Conservation (phyloP, 2,797 vertebrate genomes). For the Tinamus major region DNA sequence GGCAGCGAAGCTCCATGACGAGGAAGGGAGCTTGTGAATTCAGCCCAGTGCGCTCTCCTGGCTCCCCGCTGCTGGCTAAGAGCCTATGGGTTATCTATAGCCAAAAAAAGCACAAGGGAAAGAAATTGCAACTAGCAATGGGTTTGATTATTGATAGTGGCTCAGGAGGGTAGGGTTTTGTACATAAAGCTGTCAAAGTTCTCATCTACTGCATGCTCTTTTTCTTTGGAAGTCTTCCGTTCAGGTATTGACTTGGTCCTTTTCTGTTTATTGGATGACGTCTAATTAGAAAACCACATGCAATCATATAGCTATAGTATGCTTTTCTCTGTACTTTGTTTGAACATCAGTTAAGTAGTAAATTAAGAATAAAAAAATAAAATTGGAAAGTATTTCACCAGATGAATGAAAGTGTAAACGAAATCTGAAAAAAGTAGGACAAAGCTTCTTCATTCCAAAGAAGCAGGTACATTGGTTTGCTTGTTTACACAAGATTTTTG, state of each 20-base stretch:
- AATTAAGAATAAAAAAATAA: background rate
- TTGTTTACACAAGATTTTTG: no score
- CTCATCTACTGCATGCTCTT: background rate
- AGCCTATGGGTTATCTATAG: background rate
- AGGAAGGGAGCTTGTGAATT: background rate
- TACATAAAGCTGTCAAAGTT: background rate
- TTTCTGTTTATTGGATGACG: background rate
- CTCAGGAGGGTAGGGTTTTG: background rate
- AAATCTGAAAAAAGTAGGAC: no score
- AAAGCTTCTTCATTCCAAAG: no score
- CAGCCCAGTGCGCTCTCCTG: background rate
- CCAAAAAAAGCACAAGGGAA: background rate
- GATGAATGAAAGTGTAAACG: background rate
- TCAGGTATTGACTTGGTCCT: constrained; percentile 5
- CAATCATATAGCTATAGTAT: background rate
- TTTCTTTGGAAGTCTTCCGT: background rate
- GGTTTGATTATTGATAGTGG: background rate
- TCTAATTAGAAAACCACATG: constrained; percentile 8
- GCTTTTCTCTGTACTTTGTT: background rate
- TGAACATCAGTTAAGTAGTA: background rate
- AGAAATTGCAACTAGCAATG: background rate
- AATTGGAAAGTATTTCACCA: background rate
- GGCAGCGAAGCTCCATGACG: background rate
- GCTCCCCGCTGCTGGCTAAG: background rate
- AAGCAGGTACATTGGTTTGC: no score